Evolutionary conservation across 2,113 vertebrate genomes (phyloP), one percentile per base, ranked within the genome.

Genomic region (Pterophyllum scalare): DNA sequence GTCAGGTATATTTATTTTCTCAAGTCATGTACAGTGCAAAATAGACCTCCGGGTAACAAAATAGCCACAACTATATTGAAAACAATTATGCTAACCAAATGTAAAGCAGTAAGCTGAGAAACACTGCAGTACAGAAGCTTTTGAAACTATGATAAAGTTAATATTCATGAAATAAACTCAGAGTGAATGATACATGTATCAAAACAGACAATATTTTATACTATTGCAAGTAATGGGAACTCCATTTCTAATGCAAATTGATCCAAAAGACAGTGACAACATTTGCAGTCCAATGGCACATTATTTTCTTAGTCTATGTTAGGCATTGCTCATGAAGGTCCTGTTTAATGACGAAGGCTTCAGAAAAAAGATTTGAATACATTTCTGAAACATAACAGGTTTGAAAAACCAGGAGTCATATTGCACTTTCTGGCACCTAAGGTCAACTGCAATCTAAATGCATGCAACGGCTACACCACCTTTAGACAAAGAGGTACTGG

Each of bases 31-130:
- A 89, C 91, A 83, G 88, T 95, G 92, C 94, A 94, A 95, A 95
- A 94, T 94, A 93, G 91, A 94, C 88, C 87, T 94, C 89, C 90
- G 79, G 58, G 88, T 94, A 93, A 94, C 93, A 95, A 95, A 94
- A 95, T 94, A 94, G 89, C 92, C 91, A 94, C 87, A 70, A 88
- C 65, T 92, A 92, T 89, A 91, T 84, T 83, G 54, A 83, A 90
- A 94, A 92, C 91, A 91, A 87, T 89, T 89, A 80, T 28, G 61
- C 80, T 43, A 88, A 82, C 64, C 62, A 90, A 67, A 85, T 83
- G 38, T 78, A 87, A 94, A 93, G 88, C 83, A 89, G 84, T 79
- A 92, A 89, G 80, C 90, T 13, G 79, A 83, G 61, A 88, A 88
- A 87, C 82, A 91, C 81, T 60, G 87, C 65, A 54, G 84, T 84